Evolutionary conservation across 2,888 invertebrate species (phyloP).

Genomic region (Mesoligia furuncula): DNA sequence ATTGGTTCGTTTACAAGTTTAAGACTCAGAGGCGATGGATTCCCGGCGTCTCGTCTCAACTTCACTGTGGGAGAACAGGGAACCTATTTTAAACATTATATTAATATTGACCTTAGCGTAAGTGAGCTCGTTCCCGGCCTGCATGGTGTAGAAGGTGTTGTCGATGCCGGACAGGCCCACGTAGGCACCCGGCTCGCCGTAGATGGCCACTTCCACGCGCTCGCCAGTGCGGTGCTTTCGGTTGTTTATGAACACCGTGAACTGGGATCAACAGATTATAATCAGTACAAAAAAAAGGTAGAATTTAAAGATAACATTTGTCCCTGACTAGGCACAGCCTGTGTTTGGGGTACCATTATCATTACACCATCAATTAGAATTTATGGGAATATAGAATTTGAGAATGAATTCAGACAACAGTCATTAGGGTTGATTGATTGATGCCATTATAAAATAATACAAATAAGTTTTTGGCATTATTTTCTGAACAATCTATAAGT

Average conservation of each 20-base stretch:
- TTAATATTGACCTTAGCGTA: conserved; percentile 93
- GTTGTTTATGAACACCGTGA: conserved; percentile 96
- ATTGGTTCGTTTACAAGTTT: background rate
- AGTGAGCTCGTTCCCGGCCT: conserved; percentile 97
- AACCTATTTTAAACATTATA: background rate
- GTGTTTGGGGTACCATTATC: too few relatives aligned
- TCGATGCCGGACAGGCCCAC: conserved; percentile 98
- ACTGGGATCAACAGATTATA: conserved; percentile 82
- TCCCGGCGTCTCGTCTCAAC: background rate
- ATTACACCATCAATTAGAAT: too few relatives aligned
- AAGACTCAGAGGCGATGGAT: background rate
- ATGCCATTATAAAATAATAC: too few relatives aligned
- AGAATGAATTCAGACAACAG: too few relatives aligned
- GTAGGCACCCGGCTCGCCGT: conserved; percentile 98
- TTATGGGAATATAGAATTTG: too few relatives aligned
- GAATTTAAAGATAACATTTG: too few relatives aligned
- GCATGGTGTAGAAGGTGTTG: conserved; percentile 97
- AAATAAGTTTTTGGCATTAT: too few relatives aligned
- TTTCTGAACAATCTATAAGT: too few relatives aligned
- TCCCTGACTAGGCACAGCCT: too few relatives aligned
- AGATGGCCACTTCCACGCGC: conserved; percentile 97
- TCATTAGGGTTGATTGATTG: too few relatives aligned
- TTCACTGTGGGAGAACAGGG: too few relatives aligned
- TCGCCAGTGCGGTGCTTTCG: conserved; percentile 98
- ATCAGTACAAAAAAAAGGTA: too few relatives aligned